Evolutionary conservation across 1,140 invertebrate species (phyloP).

Genomic region (Achatina immaculata): DNA sequence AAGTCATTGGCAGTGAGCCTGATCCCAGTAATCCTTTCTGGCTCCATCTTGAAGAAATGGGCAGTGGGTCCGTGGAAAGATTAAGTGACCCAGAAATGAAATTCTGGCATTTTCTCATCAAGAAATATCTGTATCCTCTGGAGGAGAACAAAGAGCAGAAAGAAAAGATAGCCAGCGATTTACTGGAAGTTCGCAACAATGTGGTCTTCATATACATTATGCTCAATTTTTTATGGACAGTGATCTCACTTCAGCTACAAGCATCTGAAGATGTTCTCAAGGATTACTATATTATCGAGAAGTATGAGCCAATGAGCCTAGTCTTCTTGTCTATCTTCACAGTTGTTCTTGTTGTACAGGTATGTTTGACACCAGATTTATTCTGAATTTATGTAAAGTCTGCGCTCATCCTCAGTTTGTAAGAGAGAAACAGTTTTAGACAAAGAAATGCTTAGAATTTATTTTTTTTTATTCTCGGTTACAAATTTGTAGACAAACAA

Average conservation of each 20-base stretch:
- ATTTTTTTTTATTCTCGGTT: too few species aligned
- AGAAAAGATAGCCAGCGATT: conserved; percentile 80
- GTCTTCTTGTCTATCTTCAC: conserved; percentile 73
- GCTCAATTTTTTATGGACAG: conserved; percentile 97
- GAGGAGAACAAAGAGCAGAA: conserved; percentile 42
- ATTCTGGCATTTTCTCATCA: conserved; percentile 94
- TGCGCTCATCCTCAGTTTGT: too few species aligned
- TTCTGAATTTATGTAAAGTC: not conserved
- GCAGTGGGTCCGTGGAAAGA: conserved; percentile 49
- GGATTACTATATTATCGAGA: conserved; percentile 65
- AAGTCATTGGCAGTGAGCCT: conserved; percentile 52
- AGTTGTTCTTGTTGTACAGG: conserved; percentile 75
- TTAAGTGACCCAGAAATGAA: conserved; percentile 78
- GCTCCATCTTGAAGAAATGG: conserved; percentile 52
- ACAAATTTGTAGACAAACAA: too few species aligned
- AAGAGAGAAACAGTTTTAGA: too few species aligned
- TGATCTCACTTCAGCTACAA: conserved; percentile 97
- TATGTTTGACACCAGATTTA: conserved; percentile 4
- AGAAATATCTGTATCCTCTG: conserved; percentile 81
- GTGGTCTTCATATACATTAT: conserved; percentile 97
- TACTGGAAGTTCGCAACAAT: conserved; percentile 92
- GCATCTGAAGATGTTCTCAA: conserved; percentile 68
- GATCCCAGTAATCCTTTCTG: conserved; percentile 60
- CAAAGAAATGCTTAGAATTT: too few species aligned
- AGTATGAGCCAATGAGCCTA: conserved; percentile 71